Base-by-base conservation (phyloP, 1,140 invertebrate genomes). In the Chelonus insularis region DNA sequence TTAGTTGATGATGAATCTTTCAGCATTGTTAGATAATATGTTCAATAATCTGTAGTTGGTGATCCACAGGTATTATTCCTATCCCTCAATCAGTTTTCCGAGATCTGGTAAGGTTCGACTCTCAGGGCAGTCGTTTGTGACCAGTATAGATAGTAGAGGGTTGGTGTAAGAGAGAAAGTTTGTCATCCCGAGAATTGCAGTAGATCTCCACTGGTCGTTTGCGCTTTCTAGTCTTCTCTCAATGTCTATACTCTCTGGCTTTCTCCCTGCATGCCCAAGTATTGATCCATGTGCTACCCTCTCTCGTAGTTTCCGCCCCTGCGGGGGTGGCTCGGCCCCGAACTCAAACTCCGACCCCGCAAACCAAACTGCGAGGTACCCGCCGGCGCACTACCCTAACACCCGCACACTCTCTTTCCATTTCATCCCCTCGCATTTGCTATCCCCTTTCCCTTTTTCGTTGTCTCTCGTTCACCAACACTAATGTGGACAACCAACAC, bases 231-330 rank as follows among this genome's bases (percentile, higher is more conserved):
- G 18, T 34, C 12, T 51, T 18, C 7, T 55, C 36, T 55, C 52
- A 18, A 7, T 43, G 37, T 56, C 37, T 56, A n/a, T 32, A 34
- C 32, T 51, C 25, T 61, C 16, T 66, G 16, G 36, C 50, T 41
- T 57, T 51, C 61, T 52, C 39, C 18, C 39, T 55, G 51, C 29
- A 41, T 39, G 37, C 21, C 32, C 59, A 34, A 62, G 60, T 62
- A 62, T 62, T 62, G 60, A 62, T 62, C 60, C 52, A 37, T 11
- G 50, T 29, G 14, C 54, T 41, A 50, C 50, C 60, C 54, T 60
- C 60, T 50, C 60, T 14, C 52, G 60, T 62, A 56, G 60, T 57
- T n/a, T 56, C 54, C 60, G 52, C 54, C 60, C 52, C 60, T 57
- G 60, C 32, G 52, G 60, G 60, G 60, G 52, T 51, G 54, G 60